Evolutionary conservation across 2,797 vertebrate genomes (phyloP).

Genomic region (Coregonus ussuriensis): DNA sequence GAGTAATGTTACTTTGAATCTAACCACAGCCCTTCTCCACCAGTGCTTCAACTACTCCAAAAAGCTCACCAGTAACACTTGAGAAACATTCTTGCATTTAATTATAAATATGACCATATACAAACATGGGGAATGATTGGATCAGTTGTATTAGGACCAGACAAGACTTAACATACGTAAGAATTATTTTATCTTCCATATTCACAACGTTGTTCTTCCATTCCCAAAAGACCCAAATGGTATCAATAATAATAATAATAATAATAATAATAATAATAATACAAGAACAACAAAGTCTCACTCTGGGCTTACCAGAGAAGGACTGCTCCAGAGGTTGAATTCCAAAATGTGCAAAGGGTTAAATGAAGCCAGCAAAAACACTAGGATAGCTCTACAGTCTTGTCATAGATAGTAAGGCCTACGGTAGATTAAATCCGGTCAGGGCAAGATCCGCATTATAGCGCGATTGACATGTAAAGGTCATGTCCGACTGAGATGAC

Average conservation of each 20-base stretch:
- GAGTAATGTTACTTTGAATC: too few species aligned
- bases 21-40: background rate
- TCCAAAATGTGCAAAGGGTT: background rate
- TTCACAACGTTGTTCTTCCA: background rate
- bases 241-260: constrained; percentile 6
- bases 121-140: constrained; percentile 56
- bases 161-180: constrained; percentile 40
- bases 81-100: constrained; percentile 54
- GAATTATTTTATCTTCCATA: background rate
- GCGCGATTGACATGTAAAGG: background rate
- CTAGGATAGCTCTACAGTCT: constrained; percentile 33
- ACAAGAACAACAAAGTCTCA: constrained; percentile 18
- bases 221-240: background rate
- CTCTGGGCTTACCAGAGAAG: background rate
- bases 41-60: background rate
- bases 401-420: constrained; percentile 13
- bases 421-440: background rate
- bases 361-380: constrained; percentile 9
- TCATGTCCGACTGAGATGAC: too few species aligned
- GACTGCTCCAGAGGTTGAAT: background rate
- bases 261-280: background rate
- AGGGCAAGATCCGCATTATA: background rate
- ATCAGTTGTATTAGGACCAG: constrained; percentile 46
- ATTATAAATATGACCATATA: constrained; percentile 72
- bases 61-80: background rate